These are phyloP conservation scores for Ochotona curzoniae DNA, from an alignment of 2,113 vertebrate species.

Conservation along the genomic window DNA sequence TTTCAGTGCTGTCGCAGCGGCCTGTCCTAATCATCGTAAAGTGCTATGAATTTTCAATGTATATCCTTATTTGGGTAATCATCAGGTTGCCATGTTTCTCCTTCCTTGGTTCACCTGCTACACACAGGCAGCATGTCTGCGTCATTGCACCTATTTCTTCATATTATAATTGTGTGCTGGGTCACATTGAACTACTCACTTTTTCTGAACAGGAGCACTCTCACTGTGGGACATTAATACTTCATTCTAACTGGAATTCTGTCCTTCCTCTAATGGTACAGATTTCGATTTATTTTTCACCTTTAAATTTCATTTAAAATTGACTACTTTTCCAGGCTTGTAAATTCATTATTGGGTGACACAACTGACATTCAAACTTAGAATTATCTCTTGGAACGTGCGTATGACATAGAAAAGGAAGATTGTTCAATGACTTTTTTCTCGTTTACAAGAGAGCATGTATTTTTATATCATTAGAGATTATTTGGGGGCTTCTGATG, in stretches of 20 bases:
- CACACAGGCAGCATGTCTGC: not conserved
- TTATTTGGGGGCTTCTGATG: constrained; percentile 27
- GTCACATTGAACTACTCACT: not conserved
- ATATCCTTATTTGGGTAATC: not conserved
- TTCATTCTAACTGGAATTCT: constrained; percentile 11
- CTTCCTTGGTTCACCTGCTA: not conserved
- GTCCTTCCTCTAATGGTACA: not conserved
- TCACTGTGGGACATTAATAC: not conserved
- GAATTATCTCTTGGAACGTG: constrained; percentile 5
- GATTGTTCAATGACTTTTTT: not conserved
- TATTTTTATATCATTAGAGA: constrained; percentile 52
- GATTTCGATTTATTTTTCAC: constrained; percentile 1
- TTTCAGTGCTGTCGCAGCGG: not conserved
- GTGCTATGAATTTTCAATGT: not conserved
- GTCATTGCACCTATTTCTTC: not conserved
- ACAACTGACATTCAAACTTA: not conserved
- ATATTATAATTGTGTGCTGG: not conserved
- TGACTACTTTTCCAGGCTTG: not conserved
- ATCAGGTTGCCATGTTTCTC: not conserved
- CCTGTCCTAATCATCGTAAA: not conserved
- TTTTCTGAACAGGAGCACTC: not conserved
- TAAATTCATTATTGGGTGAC: not conserved
- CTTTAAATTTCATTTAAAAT: constrained; percentile 19
- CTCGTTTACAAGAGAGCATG: constrained; percentile 41
- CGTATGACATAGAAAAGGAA: constrained; percentile 2